Evolutionary conservation across 2,797 vertebrate species (phyloP).

Genomic region (Sarcophilus harrisii): DNA sequence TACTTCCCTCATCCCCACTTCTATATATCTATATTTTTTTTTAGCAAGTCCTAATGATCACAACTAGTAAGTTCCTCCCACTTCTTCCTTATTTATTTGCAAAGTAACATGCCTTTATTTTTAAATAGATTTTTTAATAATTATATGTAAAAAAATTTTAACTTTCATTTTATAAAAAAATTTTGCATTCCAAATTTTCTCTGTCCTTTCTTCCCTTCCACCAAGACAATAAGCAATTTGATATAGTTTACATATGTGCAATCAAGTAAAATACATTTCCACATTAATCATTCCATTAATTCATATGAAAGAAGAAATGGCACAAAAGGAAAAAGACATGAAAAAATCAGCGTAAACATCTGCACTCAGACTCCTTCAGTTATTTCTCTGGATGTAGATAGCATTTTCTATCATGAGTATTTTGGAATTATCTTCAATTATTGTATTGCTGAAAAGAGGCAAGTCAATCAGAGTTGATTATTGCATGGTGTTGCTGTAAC

Average conservation of each 20-base stretch:
- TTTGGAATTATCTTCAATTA: not conserved
- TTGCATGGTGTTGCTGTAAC: not conserved
- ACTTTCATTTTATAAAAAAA: not conserved
- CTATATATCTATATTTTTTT: not conserved
- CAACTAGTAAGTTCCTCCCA: not conserved
- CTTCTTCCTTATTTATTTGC: not conserved
- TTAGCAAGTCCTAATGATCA: not conserved
- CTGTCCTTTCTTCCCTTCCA: not conserved
- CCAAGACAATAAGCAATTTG: not conserved
- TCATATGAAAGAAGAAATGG: not conserved
- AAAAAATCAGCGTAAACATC: not conserved
- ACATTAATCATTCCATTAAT: not conserved
- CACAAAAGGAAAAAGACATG: not conserved
- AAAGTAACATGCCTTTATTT: not conserved
- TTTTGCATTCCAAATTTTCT: not conserved
- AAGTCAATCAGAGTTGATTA: not conserved
- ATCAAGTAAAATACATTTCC: not conserved
- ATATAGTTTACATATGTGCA: not conserved
- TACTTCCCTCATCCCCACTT: not conserved
- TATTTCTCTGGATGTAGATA: not conserved
- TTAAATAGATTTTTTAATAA: not conserved
- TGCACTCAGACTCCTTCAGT: not conserved
- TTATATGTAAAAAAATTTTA: not conserved
- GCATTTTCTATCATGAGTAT: not conserved
- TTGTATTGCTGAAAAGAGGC: not conserved